These are phyloP conservation scores for Schizotus pectinicornis DNA, from an alignment of 2,888 invertebrate species.

Conservation along the genomic window DNA sequence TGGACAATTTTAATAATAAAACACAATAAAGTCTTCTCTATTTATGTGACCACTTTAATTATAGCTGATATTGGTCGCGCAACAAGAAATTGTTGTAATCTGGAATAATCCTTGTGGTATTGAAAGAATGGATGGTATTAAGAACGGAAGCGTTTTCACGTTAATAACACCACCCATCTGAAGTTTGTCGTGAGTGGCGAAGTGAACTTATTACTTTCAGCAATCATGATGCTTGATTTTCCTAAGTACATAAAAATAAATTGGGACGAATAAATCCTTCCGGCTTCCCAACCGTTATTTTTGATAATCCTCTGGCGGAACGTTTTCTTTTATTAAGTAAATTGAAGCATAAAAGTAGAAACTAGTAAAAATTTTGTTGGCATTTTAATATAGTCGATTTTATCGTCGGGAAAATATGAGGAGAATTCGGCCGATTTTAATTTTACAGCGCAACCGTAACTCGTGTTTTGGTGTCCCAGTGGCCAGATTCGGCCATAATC, in stretches of 20 bases:
- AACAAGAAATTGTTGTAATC: too few species aligned
- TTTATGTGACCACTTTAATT: too few species aligned
- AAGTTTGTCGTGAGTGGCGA: conserved; percentile 17
- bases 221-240: conserved; percentile 14
- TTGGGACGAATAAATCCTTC: conserved; percentile 13
- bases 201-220: conserved; percentile 22
- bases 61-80: too few species aligned
- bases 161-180: conserved; percentile 28
- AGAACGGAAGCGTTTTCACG: conserved; percentile 22
- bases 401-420: background rate
- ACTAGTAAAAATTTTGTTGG: conserved; percentile 10
- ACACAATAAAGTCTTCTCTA: too few species aligned
- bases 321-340: conserved; percentile 15
- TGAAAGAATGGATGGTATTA: conserved; percentile 23
- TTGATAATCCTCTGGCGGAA: conserved; percentile 7
- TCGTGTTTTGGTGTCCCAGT: too few species aligned
- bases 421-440: background rate
- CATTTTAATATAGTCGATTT: background rate
- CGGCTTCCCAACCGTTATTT: conserved; percentile 10
- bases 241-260: conserved; percentile 19
- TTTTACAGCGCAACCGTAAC: background rate
- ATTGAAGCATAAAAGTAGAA: conserved; percentile 10
- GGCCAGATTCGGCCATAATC: background rate
- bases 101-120: conserved; percentile 24
- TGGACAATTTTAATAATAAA: too few species aligned